These are phyloP conservation scores for Merops nubicus DNA, from an alignment of 2,113 vertebrate species.

Conservation along the genomic window DNA sequence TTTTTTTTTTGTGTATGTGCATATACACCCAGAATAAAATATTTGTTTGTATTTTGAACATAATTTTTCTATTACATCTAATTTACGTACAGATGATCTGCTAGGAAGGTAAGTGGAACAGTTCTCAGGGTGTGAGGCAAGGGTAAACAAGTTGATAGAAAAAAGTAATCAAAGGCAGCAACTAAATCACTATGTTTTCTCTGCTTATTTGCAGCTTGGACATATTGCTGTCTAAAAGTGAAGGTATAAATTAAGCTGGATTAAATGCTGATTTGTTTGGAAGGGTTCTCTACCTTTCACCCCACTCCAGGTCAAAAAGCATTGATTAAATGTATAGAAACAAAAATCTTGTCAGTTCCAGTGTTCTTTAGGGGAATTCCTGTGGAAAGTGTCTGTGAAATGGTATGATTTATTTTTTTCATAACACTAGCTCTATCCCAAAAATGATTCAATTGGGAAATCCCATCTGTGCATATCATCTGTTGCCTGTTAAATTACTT, in stretches of 20 bases:
- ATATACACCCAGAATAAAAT: not conserved
- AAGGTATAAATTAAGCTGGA: not conserved
- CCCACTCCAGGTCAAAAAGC: not conserved
- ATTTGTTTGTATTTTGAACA: not conserved
- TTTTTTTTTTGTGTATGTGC: not conserved
- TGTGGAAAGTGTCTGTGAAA: not conserved
- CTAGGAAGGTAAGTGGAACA: not conserved
- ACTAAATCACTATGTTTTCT: not conserved
- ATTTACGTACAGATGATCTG: not conserved
- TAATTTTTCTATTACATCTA: not conserved
- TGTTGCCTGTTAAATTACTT: constrained; percentile 48
- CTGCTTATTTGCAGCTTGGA: not conserved
- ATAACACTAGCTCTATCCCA: not conserved
- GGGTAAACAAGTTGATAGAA: not conserved
- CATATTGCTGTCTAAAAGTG: not conserved
- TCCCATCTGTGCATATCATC: constrained; percentile 58
- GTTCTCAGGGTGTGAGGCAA: not conserved
- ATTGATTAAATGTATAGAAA: constrained; percentile 2
- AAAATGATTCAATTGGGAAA: constrained; percentile 38
- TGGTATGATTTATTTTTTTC: not conserved
- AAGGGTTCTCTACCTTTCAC: not conserved
- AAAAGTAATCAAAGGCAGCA: not conserved
- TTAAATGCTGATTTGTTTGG: not conserved
- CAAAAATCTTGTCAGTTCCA: not conserved
- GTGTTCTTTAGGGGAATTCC: not conserved